Conservation (phyloP, 1,140 invertebrate species). For the Penaeus vannamei region DNA sequence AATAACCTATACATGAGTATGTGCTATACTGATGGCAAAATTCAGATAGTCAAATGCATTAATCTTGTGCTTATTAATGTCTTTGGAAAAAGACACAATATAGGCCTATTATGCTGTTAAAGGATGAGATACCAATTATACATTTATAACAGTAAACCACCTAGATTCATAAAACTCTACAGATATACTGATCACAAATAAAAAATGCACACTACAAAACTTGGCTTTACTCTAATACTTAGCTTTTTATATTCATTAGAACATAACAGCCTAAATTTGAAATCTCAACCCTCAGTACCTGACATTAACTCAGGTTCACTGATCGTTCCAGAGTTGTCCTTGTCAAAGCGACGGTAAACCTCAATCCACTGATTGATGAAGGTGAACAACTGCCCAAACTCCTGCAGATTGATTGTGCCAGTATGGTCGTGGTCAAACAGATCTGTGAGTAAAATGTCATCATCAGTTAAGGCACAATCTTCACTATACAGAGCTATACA, state of each 20-base stretch:
- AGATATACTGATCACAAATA: too few relatives aligned
- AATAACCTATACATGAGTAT: too few relatives aligned
- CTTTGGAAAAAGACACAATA: too few relatives aligned
- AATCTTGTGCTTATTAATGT: too few relatives aligned
- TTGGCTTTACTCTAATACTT: too few relatives aligned
- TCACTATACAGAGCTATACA: background rate
- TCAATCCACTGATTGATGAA: constrained; percentile 91
- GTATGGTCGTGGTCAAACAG: constrained; percentile 91
- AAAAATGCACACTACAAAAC: too few relatives aligned
- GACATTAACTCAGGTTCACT: constrained; percentile 84
- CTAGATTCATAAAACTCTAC: too few relatives aligned
- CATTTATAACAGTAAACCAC: too few relatives aligned
- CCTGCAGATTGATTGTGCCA: constrained; percentile 88
- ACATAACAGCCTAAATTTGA: background rate
- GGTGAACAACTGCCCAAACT: constrained; percentile 89
- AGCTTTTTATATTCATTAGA: background rate
- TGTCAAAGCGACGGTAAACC: constrained; percentile 87
- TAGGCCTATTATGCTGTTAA: too few relatives aligned
- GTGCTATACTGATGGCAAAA: too few relatives aligned
- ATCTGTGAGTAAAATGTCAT: constrained; percentile 73
- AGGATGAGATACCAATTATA: too few relatives aligned
- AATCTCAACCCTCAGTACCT: constrained; percentile 74
- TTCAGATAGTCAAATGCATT: too few relatives aligned
- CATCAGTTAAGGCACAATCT: constrained; percentile 15
- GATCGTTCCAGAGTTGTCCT: constrained; percentile 86